Evolutionary conservation across 2,888 invertebrate genomes (phyloP).

Genomic region (Acrobasis repandana): DNA sequence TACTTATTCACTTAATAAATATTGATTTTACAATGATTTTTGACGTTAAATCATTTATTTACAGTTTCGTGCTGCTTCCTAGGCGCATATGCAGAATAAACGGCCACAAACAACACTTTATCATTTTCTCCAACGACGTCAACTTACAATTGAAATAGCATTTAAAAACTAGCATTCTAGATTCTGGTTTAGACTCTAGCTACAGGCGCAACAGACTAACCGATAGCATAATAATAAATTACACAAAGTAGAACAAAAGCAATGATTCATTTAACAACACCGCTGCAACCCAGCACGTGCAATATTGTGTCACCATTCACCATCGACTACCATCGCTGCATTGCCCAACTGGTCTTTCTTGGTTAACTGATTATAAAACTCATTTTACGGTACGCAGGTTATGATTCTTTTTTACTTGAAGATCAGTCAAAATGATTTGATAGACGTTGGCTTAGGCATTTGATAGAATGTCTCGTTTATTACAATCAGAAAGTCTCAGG

Average conservation of each 20-base stretch:
- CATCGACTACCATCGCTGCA: conserved; percentile 4
- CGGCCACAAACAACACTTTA: no score
- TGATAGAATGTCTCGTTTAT: not conserved
- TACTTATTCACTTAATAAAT: no score
- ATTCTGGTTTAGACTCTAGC: not conserved
- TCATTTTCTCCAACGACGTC: no score
- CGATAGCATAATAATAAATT: not conserved
- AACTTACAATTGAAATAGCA: no score
- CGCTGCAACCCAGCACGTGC: conserved; percentile 1
- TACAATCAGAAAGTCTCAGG: no score
- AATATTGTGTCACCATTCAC: conserved; percentile 15
- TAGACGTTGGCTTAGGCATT: not conserved
- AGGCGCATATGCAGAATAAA: no score
- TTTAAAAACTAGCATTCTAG: no score
- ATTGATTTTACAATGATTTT: no score
- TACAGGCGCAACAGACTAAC: not conserved
- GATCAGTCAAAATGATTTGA: no score
- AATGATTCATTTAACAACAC: conserved; percentile 12
- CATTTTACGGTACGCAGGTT: not conserved
- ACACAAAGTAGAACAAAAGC: conserved; percentile 10
- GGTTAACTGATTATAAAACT: not conserved
- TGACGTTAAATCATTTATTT: no score
- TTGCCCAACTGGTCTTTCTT: not conserved
- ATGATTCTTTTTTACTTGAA: not conserved
- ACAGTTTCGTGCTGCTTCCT: no score